A percentile compares a stretch with the other conserved stretches of the same genome.
Evolutionary conservation across 2,797 vertebrate species (phyloP).

Genomic region (Toxotes lorentzi): DNA sequence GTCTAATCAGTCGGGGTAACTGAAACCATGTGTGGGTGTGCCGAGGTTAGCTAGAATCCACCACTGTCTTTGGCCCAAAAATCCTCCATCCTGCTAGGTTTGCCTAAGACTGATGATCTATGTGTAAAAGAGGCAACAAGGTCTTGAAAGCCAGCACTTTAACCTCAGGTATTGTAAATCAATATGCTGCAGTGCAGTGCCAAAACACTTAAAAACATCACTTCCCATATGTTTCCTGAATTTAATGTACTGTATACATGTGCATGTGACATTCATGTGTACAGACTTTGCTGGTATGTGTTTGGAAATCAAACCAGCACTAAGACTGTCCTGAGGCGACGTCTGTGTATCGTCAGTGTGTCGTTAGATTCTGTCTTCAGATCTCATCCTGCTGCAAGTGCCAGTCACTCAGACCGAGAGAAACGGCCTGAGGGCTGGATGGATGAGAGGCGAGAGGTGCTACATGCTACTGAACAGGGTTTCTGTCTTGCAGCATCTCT

Average conservation of each 20-base stretch:
- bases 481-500: constrained; percentile 52
- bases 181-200: not conserved
- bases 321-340: constrained; percentile 37
- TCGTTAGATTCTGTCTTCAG: constrained; percentile 51
- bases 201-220: not conserved
- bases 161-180: not conserved
- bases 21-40: not conserved
- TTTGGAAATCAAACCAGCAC: constrained; percentile 34
- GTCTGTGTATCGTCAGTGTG: constrained; percentile 33
- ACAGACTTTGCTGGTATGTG: not conserved
- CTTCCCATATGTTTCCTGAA: too few species aligned
- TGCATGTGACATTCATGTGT: not conserved
- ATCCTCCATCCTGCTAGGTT: not conserved
- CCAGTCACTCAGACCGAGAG: constrained; percentile 53
- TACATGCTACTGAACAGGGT: constrained; percentile 44
- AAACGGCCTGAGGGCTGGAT: constrained; percentile 59
- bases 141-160: not conserved
- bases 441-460: constrained; percentile 55
- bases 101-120: not conserved
- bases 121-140: not conserved
- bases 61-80: not conserved
- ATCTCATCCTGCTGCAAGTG: constrained; percentile 51
- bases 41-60: not conserved
- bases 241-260: not conserved
- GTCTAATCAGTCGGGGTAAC: not conserved